Conservation (phyloP, 2,797 vertebrate species). For the Antennarius maculatus region DNA sequence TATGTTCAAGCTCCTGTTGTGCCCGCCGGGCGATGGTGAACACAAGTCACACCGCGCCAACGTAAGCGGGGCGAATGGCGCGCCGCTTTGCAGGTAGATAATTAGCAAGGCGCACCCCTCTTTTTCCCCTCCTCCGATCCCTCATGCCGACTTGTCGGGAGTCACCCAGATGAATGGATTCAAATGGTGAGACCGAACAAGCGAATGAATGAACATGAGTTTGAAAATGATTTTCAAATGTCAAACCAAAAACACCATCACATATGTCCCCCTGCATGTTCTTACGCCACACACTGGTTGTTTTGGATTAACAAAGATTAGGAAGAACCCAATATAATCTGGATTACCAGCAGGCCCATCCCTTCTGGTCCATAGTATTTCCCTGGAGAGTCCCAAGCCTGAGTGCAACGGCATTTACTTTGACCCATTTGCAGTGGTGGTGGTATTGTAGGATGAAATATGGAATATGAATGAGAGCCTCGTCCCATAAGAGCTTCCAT, state of each 20-base stretch:
- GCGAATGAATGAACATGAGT: conserved; percentile 59
- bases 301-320: conserved; percentile 69
- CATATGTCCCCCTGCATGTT: conserved; percentile 51
- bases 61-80: conserved; percentile 43
- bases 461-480: conserved; percentile 71
- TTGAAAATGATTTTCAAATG: conserved; percentile 60
- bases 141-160: conserved; percentile 45
- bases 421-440: conserved; percentile 67
- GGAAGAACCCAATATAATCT: conserved; percentile 69
- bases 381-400: conserved; percentile 66
- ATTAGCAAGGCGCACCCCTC: conserved; percentile 46
- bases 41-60: conserved; percentile 54
- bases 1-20: conserved; percentile 31
- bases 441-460: conserved; percentile 59
- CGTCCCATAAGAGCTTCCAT: conserved; percentile 75
- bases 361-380: conserved; percentile 52
- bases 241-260: conserved; percentile 49
- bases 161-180: conserved; percentile 48
- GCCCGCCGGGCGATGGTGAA: conserved; percentile 47
- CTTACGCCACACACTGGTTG: conserved; percentile 47
- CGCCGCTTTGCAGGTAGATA: conserved; percentile 65
- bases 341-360: conserved; percentile 70
- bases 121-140: neutral
- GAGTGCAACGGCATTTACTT: conserved; percentile 61
- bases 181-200: conserved; percentile 31